A percentile compares a stretch with the other conserved stretches of the same genome.
These are phyloP conservation scores for Oryzias curvinotus DNA, from an alignment of 2,113 vertebrate genomes.

Conservation along the genomic window DNA sequence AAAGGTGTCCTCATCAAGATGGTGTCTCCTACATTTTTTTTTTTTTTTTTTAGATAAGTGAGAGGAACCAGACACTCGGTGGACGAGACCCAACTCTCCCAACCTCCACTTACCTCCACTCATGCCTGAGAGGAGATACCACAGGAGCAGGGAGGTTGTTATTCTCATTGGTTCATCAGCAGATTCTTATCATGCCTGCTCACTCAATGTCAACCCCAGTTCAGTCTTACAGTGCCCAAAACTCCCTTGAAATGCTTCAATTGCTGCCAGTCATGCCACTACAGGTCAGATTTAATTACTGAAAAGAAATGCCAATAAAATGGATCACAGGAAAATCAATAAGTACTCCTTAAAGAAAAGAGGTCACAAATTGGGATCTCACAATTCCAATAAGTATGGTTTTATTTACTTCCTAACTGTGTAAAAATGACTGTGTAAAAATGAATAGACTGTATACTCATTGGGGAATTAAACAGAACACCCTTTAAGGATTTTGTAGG, in stretches of 20 bases:
- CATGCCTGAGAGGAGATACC: conserved; percentile 62
- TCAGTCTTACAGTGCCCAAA: conserved; percentile 18
- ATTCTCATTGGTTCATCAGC: conserved; percentile 65
- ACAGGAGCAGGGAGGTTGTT: conserved; percentile 68
- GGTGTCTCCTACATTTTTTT: conserved; percentile 12
- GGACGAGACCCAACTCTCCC: not conserved
- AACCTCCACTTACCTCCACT: conserved; percentile 5
- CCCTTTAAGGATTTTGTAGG: no score
- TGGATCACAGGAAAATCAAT: not conserved
- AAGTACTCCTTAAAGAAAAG: not conserved
- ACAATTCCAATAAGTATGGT: no score
- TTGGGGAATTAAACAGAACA: no score
- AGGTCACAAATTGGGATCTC: no score
- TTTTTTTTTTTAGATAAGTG: conserved; percentile 46
- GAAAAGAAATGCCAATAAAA: conserved; percentile 27
- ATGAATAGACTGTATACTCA: no score
- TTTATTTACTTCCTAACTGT: no score
- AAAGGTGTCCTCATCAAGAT: conserved; percentile 53
- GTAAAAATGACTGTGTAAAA: no score
- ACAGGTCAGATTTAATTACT: conserved; percentile 49
- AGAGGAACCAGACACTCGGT: conserved; percentile 50
- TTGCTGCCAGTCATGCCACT: conserved; percentile 33
- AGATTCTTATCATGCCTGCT: conserved; percentile 63
- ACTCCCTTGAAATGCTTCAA: conserved; percentile 29
- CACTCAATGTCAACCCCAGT: conserved; percentile 14